phyloP scores from a whole-genome alignment of 2,888 invertebrate species.

The Entomobrya multifasciata region DNA sequence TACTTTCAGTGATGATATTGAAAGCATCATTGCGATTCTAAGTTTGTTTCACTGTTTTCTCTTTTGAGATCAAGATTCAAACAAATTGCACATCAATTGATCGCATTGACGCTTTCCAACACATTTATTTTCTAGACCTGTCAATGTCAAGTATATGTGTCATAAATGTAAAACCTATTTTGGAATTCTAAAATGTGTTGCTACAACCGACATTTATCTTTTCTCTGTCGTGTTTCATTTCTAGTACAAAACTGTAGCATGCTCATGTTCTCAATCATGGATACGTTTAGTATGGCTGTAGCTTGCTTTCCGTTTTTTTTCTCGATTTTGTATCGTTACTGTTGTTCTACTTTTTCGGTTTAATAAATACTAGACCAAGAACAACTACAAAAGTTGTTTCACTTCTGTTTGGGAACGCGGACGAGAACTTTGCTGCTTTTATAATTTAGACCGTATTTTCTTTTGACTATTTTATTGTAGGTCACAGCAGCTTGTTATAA shows the following conservation, averaged over 20 bases:
- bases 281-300: too few species aligned
- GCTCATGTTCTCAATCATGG: too few species aligned
- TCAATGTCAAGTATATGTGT: constrained; percentile 25
- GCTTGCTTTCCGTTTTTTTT: not conserved
- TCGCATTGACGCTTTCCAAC: constrained; percentile 25
- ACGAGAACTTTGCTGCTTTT: constrained; percentile 26
- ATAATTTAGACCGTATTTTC: not conserved
- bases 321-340: not conserved
- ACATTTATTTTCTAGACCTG: constrained; percentile 27
- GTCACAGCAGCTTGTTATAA: not conserved
- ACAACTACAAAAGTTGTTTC: not conserved
- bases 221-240: too few species aligned
- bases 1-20: too few species aligned
- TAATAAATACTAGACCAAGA: not conserved
- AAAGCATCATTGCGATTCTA: too few species aligned
- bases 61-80: too few species aligned
- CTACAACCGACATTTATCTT: constrained; percentile 17
- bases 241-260: too few species aligned
- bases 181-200: too few species aligned
- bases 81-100: constrained; percentile 6
- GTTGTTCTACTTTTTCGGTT: not conserved
- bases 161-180: constrained; percentile 28
- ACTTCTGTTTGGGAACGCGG: not conserved
- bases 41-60: too few species aligned
- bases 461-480: not conserved